Evolutionary conservation across 2,888 invertebrate species (phyloP), one percentile per base, ranked within the genome.

Genomic region (Drosophila subsilvestris): DNA sequence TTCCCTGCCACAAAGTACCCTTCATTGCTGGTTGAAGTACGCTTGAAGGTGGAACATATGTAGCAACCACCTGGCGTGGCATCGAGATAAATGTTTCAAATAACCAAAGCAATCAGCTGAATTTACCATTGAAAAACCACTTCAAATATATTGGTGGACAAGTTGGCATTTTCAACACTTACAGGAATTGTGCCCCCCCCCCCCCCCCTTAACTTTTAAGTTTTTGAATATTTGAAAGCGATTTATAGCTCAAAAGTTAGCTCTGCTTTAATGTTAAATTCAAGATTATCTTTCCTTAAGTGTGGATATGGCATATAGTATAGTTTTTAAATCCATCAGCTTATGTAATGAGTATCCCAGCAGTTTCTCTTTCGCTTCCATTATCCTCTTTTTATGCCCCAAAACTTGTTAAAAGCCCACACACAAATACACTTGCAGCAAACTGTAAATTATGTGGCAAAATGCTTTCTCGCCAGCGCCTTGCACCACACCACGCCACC

Each of bases 361-460:
- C 43, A 49, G 17, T 49, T 49, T 22, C 54, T 27, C 37, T 18
- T 27, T 17, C 9, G 54, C 43, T 32, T 49, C 32, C 63, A 55
- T 37, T 63, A 37, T 18, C 45, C 10, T 44, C 63, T 49, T 66
- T 54, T 49, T 55, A 54, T 61, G 53, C 45, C 65, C 65, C 68
- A 55, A 60, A 78, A 80, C 66, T 80, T 70, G 71, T 76, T 76
- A 66, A 70, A 58, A 76, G 59, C 63, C 55, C 53, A 53, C 37
- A 61, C 74, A 63, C 69, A 82, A 80, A 72, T 72, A 61, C 62
- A 71, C 67, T 69, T 44, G 37, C 73, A 72, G 63, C 37, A 51
- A 74, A 71, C 73, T 74, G 76, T 80, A 82, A 81, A 79, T 81
- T 75, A 84, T 81, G 75, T 75, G 79, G 56, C 68, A 63, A 76